Base-by-base conservation (phyloP, 1,140 invertebrate species). In the Polyergus mexicanus region DNA sequence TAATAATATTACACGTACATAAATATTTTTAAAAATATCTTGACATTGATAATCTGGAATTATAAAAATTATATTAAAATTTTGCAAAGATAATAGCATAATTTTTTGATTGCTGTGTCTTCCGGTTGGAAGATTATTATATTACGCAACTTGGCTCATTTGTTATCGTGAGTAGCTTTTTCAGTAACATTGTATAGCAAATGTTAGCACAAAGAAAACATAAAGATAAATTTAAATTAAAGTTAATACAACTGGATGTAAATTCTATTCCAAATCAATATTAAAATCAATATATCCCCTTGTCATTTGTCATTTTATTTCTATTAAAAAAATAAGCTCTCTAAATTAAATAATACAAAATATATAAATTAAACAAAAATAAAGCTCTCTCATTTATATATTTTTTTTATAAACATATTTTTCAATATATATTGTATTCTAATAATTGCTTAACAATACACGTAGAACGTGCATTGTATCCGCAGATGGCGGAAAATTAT, bases 81-180 rank as follows among this genome's bases (percentile, higher is more conserved):
- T 8, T 11, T 6, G 16, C 3, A 10, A 5, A 25, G 3, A 5
- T 5, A n/a, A 62, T 63, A 32, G 54, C 32, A 22, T 2, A 4
- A 47, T 19, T 54, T 28, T 62, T 62, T 69, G 41, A 28, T 28
- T 44, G 41, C 1, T 22, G 41, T 22, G 4, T 68, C 16, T 56
- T 25, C 7, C 28, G 10, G 10, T 69, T 28, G 22, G 3, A 56
- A 68, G 13, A 56, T 35, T 66, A 35, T 44, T 22, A 44, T 63
- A 69, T 56, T 54, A 28, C 16, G 1, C 41, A 44, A 44, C 10
- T 41, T 54, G 2, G 13, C 32, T 80, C 16, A 41, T 7, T 16
- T 80, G 19, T 80, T 71, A 81, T 81, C 22, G 51, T 25, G 0
- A 81, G 11, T 13, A 3, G 71, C 25, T 58, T 71, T 32, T 51